Percentiles rank a stretch among this genome's conserved stretches.
Evolutionary conservation across 1,140 invertebrate species (phyloP).

Genomic region (Cyphomyrmex costatus): DNA sequence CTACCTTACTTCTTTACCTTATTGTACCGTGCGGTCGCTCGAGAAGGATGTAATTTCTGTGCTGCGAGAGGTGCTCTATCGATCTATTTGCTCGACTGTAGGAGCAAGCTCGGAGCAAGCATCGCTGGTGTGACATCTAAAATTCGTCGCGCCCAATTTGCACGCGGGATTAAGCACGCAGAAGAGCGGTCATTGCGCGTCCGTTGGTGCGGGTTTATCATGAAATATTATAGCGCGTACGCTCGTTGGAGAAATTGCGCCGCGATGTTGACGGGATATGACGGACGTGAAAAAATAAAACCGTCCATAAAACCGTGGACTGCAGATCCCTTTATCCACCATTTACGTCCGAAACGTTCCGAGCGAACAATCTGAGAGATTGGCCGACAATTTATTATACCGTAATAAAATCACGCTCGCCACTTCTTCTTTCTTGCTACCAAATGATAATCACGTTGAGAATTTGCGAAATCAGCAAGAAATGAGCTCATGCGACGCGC

Average conservation of each 20-base stretch:
- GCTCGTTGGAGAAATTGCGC: not conserved
- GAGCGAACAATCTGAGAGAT: not conserved
- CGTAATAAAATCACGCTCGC: conserved; percentile 11
- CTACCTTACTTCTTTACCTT: conserved; percentile 7
- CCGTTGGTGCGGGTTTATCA: conserved; percentile 28
- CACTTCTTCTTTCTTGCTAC: conserved; percentile 2
- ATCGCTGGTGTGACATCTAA: not conserved
- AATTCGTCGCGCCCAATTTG: conserved; percentile 38
- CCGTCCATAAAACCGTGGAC: conserved; percentile 12
- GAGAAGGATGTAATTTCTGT: conserved; percentile 2
- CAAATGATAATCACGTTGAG: conserved; percentile 20
- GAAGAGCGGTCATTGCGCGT: not conserved
- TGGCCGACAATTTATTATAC: conserved; percentile 28
- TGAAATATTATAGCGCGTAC: conserved; percentile 46
- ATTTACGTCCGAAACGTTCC: conserved; percentile 5
- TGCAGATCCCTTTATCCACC: conserved; percentile 30
- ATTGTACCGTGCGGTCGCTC: not conserved
- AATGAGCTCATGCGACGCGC: conserved; percentile 5
- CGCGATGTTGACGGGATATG: conserved; percentile 12
- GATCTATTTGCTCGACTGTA: not conserved
- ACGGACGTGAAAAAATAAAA: conserved; percentile 18
- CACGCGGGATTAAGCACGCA: conserved; percentile 33
- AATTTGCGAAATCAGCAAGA: not conserved
- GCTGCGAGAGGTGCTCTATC: not conserved
- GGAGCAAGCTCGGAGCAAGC: not conserved